These are phyloP conservation scores for Cyanocitta stelleri DNA, from an alignment of 2,113 vertebrate species.

Conservation along the genomic window DNA sequence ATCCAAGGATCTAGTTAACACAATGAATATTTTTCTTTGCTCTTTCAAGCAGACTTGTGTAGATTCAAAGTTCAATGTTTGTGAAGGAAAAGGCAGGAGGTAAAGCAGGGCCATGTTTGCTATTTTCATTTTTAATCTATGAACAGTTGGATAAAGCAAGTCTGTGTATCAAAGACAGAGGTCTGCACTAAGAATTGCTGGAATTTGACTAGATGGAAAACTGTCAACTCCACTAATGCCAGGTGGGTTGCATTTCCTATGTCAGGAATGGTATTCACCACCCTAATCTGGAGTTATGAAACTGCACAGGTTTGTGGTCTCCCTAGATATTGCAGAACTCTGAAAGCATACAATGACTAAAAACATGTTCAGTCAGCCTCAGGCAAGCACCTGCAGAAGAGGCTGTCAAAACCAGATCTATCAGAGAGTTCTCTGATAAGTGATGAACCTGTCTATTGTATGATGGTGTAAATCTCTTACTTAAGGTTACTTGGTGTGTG, in stretches of 20 bases:
- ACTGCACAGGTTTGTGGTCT: neutral
- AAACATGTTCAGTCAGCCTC: neutral
- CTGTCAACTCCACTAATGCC: neutral
- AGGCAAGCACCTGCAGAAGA: constrained; percentile 43
- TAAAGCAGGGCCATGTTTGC: neutral
- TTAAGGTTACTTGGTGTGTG: neutral
- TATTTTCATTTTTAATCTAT: neutral
- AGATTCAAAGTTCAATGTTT: neutral
- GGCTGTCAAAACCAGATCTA: constrained; percentile 3
- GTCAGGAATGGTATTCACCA: neutral
- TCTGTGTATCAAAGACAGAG: neutral
- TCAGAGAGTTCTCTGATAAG: neutral
- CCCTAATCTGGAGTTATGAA: neutral
- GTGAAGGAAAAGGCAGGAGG: neutral
- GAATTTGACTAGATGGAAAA: neutral
- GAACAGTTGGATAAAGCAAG: neutral
- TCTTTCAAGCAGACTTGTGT: neutral
- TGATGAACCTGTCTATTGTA: neutral
- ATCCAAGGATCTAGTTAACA: neutral
- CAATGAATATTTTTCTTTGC: neutral
- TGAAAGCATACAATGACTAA: neutral
- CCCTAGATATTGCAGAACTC: neutral
- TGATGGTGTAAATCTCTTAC: neutral
- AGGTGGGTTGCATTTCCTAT: neutral
- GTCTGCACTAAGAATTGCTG: neutral